Evolutionary conservation across 2,888 invertebrate genomes (phyloP), one percentile per base, ranked within the genome.

Genomic region (Lamellibrachia satsuma): DNA sequence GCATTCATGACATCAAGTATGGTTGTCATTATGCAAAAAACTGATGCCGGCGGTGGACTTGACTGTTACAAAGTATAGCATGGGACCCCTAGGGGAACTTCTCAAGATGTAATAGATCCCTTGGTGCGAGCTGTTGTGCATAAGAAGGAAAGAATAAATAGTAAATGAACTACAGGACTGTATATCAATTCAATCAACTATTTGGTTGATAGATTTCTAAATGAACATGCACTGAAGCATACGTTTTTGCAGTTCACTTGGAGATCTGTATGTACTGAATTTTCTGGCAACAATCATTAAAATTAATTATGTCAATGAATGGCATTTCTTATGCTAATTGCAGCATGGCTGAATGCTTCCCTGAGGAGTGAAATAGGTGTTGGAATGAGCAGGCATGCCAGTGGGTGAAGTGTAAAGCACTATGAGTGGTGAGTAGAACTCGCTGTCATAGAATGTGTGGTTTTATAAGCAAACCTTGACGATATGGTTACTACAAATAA

Each of bases 321-420:
- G 6, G 75, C 22, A 11, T 75, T 75, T 75, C 75, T 75, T 75
- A 75, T 75, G 75, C 75, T 75, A 22, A 75, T 15, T 75, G 75
- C 22, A 6, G 75, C 75, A 75, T 75, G 75, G n/a, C 75, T 75
- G 75, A 75, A 75, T 75, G 22, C 22, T 75, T 75, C 75, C n/a
- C 75, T 75, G 75, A n/a, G 75, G n/a, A 75, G 75, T 75, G n/a
- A 75, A 75, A 75, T 75, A 75, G 75, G 75, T 75, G 22, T 75
- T 75, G 75, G 75, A 75, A 22, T 75, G 75, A 75, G n/a, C 75
- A 75, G 11, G 22, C n/a, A 2, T 0, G 75, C 6, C 22, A 75
- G 75, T 75, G 75, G n/a, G 11, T 75, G 75, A 75, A 75, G 75
- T 11, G 57, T 75, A 15, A 3, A 75, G 22, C n/a, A n/a, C 75